phyloP scores from a whole-genome alignment of 2,113 vertebrate species.

The Thamnaconus septentrionalis region DNA sequence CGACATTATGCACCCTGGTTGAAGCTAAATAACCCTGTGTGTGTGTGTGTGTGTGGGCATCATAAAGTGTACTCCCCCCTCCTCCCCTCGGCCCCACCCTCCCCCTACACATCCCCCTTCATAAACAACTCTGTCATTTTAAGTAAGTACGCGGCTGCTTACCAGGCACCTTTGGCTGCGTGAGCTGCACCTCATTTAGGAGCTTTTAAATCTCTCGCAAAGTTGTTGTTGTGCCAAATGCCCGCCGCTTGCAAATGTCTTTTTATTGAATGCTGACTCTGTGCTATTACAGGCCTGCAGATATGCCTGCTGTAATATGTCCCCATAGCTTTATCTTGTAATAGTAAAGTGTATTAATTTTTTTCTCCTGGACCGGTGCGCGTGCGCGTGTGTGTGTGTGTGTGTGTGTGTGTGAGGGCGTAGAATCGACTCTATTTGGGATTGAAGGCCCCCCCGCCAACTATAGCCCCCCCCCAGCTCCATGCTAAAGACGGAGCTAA shows the following conservation, averaged over 20 bases:
- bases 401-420: constrained; percentile 69
- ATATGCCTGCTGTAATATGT: constrained; percentile 81
- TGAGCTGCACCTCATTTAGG: constrained; percentile 82
- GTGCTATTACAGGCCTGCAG: constrained; percentile 81
- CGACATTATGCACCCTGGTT: constrained; percentile 75
- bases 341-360: constrained; percentile 85
- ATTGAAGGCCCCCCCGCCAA: constrained; percentile 72
- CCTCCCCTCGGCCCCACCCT: constrained; percentile 31
- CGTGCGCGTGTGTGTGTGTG: constrained; percentile 25
- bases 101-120: constrained; percentile 59
- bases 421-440: constrained; percentile 80
- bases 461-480: constrained; percentile 69
- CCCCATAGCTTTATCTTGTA: constrained; percentile 82
- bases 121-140: constrained; percentile 84
- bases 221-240: constrained; percentile 79
- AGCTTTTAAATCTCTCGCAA: constrained; percentile 83
- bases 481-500: constrained; percentile 58
- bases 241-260: constrained; percentile 82
- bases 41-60: constrained; percentile 39
- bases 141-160: constrained; percentile 81
- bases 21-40: constrained; percentile 77
- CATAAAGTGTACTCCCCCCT: constrained; percentile 72
- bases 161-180: constrained; percentile 78
- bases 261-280: constrained; percentile 84
- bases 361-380: constrained; percentile 55